Conservation (phyloP, 2,113 vertebrate genomes). For the Recurvirostra avosetta region DNA sequence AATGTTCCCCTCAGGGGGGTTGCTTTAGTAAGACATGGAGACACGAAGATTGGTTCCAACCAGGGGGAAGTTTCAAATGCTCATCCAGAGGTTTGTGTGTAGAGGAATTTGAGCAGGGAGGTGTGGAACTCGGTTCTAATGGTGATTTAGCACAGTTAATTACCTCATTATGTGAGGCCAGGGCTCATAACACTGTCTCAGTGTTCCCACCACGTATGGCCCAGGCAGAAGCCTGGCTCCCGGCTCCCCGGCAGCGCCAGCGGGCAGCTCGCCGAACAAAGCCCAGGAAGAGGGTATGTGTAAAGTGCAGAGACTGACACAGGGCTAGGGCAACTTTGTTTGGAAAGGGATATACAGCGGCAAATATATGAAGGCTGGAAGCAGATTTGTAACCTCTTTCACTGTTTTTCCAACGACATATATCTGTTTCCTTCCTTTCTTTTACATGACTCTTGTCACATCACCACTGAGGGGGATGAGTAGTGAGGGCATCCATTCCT, state of each 20-base stretch:
- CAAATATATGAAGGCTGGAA: background rate
- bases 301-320: background rate
- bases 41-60: too few species aligned
- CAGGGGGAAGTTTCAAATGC: too few species aligned
- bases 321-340: background rate
- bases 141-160: background rate
- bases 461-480: background rate
- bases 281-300: background rate
- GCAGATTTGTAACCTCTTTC: background rate
- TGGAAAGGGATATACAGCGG: background rate
- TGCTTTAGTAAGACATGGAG: too few species aligned
- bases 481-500: background rate
- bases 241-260: background rate
- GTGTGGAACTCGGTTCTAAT: background rate
- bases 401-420: background rate
- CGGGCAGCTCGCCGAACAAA: background rate
- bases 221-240: background rate
- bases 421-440: background rate
- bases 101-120: background rate
- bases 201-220: background rate
- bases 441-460: background rate
- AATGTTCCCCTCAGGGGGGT: too few species aligned
- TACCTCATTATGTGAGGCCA: background rate
- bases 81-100: background rate
- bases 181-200: background rate